Base-by-base conservation (phyloP, 2,888 invertebrate genomes). In the Agrochola circellaris region DNA sequence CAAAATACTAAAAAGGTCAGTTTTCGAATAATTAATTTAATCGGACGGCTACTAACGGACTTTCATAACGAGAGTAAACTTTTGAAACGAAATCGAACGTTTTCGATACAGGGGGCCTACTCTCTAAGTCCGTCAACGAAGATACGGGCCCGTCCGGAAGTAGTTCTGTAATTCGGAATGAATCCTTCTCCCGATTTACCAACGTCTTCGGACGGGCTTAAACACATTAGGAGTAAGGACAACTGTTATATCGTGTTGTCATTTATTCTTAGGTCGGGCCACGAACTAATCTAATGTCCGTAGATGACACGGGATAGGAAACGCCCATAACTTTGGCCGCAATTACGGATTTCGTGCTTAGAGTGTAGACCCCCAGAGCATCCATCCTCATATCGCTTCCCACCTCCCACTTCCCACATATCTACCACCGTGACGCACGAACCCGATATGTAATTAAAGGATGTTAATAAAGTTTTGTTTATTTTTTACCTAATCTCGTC, bases 401-500 rank as follows among this genome's bases (percentile, higher is more conserved):
- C 45, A 45, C 2, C 20, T 20, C 6, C 17, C 65, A 65, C 65
- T 45, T 26, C 30, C 48, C 34, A 51, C 17, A n/a, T 11, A 34
- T 67, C 67, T 84, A 81, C 34, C 26, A 77, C 54, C 62, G 77
- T 62, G 60, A 64, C 64, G 51, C 54, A 69, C 67, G 64, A 66
- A 42, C 56, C 68, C 65, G 66, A 58, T 65, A 69, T 66, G 13
- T 68, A 62, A 62, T 70, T 34, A 30, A 64, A 45, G 15, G 34
- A 30, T 38, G 48, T 60, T 26, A 30, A 54, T 48, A 30, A 56
- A 71, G 67, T 23, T 61, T 65, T 51, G 17, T 77, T 73, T 70
- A 78, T 77, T 79, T 87, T 89, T 92, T 91, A 92, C 89, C 92
- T 93, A 93, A 89, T 83, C 86, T 79, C 93, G 89, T 94, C 93